Conservation (phyloP, 2,797 vertebrate genomes). For the Dromococcyx pavoninus region DNA sequence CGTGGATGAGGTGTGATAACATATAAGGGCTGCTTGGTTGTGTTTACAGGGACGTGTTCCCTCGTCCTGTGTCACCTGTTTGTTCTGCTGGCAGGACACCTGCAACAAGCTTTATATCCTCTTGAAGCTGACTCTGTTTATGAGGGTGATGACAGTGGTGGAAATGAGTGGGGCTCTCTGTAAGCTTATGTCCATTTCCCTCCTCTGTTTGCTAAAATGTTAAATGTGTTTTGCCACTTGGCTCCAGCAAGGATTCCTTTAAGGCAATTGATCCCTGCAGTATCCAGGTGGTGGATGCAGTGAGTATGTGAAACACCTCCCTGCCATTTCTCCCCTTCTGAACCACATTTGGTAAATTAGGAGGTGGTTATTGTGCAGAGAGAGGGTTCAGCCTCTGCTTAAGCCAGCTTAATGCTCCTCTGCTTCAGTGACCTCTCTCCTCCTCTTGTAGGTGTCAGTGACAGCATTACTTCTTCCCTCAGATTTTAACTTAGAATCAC, state of each 20-base stretch:
- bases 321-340: not conserved
- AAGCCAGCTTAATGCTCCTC: not conserved
- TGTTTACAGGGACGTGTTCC: not conserved
- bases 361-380: not conserved
- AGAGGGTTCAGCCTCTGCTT: not conserved
- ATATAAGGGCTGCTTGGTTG: not conserved
- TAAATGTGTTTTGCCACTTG: not conserved
- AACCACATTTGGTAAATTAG: not conserved
- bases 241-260: not conserved
- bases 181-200: not conserved
- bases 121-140: not conserved
- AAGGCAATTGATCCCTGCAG: not conserved
- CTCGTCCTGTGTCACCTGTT: not conserved
- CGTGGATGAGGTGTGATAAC: fast-evolving
- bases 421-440: not conserved
- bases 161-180: not conserved
- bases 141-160: not conserved
- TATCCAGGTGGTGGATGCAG: not conserved
- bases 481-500: not conserved
- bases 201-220: not conserved
- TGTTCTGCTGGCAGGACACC: not conserved
- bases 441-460: not conserved
- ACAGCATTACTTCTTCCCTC: not conserved
- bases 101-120: not conserved
- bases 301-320: not conserved